Evolutionary conservation across 2,113 vertebrate species (phyloP).

Genomic region (Lanius ludovicianus): DNA sequence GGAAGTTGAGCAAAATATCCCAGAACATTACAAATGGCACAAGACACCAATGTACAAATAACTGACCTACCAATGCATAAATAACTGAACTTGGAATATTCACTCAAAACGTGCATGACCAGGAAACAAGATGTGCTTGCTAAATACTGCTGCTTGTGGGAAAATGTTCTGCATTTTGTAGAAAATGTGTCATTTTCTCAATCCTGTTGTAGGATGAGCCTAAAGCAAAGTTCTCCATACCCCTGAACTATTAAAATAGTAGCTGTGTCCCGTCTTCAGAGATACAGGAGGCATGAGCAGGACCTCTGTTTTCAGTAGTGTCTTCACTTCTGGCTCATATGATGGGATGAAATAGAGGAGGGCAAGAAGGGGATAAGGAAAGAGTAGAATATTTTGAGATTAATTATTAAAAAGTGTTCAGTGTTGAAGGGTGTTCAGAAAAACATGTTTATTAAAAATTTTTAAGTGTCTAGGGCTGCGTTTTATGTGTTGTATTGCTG

Average conservation of each 20-base stretch:
- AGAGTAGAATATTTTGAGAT: not conserved
- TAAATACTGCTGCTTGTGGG: not conserved
- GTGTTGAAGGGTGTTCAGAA: not conserved
- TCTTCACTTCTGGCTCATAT: not conserved
- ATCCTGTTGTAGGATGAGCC: not conserved
- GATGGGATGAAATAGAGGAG: accelerated
- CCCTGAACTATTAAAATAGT: not conserved
- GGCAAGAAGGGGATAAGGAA: accelerated
- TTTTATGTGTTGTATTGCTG: not conserved
- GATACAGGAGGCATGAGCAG: not conserved
- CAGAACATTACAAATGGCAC: not conserved
- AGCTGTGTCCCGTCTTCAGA: not conserved
- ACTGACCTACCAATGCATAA: not conserved
- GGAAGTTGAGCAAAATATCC: not conserved
- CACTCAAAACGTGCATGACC: accelerated
- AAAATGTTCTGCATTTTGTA: not conserved
- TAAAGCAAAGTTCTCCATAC: not conserved
- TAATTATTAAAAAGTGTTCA: not conserved
- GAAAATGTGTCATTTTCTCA: not conserved
- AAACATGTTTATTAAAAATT: not conserved
- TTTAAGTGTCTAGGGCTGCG: not conserved
- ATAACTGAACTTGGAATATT: not conserved
- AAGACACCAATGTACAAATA: not conserved
- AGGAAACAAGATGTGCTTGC: not conserved
- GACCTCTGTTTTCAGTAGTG: not conserved